These are phyloP conservation scores for Eupeodes latifasciatus DNA, from an alignment of 2,888 invertebrate genomes.

Conservation along the genomic window DNA sequence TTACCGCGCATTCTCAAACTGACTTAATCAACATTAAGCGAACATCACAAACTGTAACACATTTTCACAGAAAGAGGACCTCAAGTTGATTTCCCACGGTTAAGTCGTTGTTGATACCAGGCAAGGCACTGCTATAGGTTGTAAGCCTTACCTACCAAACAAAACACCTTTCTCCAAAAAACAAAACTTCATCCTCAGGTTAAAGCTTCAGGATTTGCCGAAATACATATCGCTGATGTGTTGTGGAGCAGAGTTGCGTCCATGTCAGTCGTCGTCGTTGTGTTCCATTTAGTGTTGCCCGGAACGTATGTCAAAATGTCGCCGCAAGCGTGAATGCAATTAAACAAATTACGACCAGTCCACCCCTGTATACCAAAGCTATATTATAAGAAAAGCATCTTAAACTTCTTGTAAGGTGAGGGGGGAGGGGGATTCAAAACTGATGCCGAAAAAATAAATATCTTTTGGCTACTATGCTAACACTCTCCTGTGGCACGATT, in stretches of 20 bases:
- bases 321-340: constrained; percentile 82
- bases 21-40: constrained; percentile 48
- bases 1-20: constrained; percentile 46
- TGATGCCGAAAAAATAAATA: constrained; percentile 77
- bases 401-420: background rate
- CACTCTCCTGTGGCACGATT: constrained; percentile 74
- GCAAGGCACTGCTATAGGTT: background rate
- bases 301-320: constrained; percentile 83
- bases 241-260: background rate
- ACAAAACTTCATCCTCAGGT: constrained; percentile 33
- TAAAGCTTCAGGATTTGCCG: constrained; percentile 44
- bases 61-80: background rate
- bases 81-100: constrained; percentile 65
- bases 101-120: background rate
- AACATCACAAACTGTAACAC: background rate
- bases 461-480: constrained; percentile 77
- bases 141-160: background rate
- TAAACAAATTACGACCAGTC: constrained; percentile 83
- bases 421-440: constrained; percentile 48
- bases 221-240: background rate
- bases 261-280: background rate
- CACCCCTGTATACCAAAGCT: constrained; percentile 75
- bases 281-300: constrained; percentile 77
- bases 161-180: constrained; percentile 71
- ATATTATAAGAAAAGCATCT: background rate